A percentile compares a stretch with the other conserved stretches of the same genome.
phyloP scores from a whole-genome alignment of 1,140 invertebrate genomes.

The Zaprionus inermis region DNA sequence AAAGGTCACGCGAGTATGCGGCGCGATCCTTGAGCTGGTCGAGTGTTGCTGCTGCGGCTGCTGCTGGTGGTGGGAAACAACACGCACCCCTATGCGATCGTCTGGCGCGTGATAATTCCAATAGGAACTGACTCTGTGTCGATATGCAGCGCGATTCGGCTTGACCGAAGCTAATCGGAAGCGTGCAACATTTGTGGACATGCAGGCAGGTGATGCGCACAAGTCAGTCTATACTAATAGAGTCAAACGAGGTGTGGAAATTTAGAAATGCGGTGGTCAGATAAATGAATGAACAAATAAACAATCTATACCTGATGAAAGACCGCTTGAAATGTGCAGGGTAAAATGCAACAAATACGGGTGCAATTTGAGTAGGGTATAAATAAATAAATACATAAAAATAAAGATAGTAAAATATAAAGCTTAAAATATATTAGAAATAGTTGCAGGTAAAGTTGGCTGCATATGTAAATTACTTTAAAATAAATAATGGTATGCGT shows the following conservation, averaged over 20 bases:
- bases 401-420: no score
- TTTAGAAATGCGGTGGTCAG: slow-evolving; percentile 1
- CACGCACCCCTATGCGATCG: slow-evolving; percentile 50
- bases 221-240: background rate
- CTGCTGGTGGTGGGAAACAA: slow-evolving; percentile 47
- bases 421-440: no score
- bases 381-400: no score
- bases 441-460: no score
- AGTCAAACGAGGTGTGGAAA: slow-evolving; percentile 14
- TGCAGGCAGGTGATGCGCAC: slow-evolving; percentile 50
- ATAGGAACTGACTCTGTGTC: slow-evolving; percentile 40
- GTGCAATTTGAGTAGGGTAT: background rate
- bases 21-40: slow-evolving; percentile 27
- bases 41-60: background rate
- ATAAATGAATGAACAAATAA: background rate
- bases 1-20: slow-evolving; percentile 56
- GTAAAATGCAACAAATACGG: background rate
- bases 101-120: slow-evolving; percentile 49
- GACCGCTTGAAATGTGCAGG: background rate
- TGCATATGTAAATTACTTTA: no score
- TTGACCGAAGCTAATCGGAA: slow-evolving; percentile 34
- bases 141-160: slow-evolving; percentile 28
- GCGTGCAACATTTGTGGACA: slow-evolving; percentile 58
- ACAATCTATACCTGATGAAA: background rate
- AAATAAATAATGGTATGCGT: no score